phyloP scores from a whole-genome alignment of 2,113 vertebrate genomes.

The Brachypodius melanocephalos region DNA sequence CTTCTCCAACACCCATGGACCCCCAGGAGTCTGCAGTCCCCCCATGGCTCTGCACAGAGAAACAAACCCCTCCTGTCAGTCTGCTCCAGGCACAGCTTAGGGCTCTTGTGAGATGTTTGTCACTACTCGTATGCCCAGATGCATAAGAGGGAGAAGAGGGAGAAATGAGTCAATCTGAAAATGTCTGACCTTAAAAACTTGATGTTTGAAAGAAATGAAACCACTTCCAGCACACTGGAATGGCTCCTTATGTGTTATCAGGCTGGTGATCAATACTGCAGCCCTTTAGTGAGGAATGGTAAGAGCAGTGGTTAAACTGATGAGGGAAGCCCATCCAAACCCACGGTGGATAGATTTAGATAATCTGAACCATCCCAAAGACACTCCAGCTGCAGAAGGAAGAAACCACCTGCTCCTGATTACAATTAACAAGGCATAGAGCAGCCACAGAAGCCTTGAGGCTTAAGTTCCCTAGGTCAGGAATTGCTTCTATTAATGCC shows the following conservation, averaged over 20 bases:
- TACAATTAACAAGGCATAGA: background rate
- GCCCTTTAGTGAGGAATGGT: background rate
- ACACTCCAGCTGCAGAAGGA: background rate
- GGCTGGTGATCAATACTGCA: background rate
- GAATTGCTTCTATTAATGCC: background rate
- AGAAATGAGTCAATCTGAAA: background rate
- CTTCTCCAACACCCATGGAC: background rate
- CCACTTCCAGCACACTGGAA: background rate
- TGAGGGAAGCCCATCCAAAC: background rate
- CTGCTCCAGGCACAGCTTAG: background rate
- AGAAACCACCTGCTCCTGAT: background rate
- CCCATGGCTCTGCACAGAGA: background rate
- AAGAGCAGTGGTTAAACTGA: background rate
- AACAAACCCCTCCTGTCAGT: background rate
- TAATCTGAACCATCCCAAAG: background rate
- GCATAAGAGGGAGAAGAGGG: background rate
- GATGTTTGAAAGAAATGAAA: background rate
- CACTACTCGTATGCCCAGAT: accelerated
- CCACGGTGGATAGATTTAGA: background rate
- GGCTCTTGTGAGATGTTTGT: background rate
- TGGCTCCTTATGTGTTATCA: background rate
- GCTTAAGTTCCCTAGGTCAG: background rate
- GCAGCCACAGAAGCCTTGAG: background rate
- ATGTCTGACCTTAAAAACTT: background rate
- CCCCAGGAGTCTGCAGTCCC: background rate